Evolutionary conservation across 2,113 vertebrate species (phyloP).

Genomic region (Theristicus caerulescens): DNA sequence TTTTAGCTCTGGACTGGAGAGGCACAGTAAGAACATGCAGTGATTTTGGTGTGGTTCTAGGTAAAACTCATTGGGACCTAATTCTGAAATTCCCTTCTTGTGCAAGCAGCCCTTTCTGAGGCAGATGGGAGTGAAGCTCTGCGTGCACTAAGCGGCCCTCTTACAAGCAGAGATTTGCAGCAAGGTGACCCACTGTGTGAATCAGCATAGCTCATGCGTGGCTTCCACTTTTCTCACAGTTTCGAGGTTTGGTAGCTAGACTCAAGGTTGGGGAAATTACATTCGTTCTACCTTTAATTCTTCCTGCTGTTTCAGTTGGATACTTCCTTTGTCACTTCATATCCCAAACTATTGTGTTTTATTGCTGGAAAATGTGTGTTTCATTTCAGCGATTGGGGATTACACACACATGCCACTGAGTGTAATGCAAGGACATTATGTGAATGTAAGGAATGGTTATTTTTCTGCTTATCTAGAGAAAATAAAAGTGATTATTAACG

Average conservation of each 20-base stretch:
- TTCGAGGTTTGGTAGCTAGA: neutral
- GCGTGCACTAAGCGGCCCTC: fast-evolving
- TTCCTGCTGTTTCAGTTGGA: conserved; percentile 32
- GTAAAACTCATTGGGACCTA: neutral
- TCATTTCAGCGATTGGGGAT: neutral
- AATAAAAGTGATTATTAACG: neutral
- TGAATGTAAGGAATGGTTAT: neutral
- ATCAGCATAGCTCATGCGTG: neutral
- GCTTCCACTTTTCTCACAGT: neutral
- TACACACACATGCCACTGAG: neutral
- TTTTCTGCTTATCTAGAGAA: conserved; percentile 47
- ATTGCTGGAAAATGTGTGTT: conserved; percentile 56
- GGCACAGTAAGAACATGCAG: neutral
- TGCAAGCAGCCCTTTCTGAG: neutral
- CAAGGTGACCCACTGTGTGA: neutral
- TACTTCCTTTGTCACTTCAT: conserved; percentile 46
- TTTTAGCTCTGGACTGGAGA: neutral
- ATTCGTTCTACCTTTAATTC: conserved; percentile 9
- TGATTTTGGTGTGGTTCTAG: fast-evolving
- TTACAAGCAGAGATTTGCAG: neutral
- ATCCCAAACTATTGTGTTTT: conserved; percentile 41
- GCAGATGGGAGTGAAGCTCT: neutral
- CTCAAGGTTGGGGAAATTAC: neutral
- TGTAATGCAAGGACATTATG: neutral
- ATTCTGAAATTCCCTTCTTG: neutral